Base-by-base conservation (phyloP, 2,888 invertebrate species). In the Dasysyrphus albostriatus region DNA sequence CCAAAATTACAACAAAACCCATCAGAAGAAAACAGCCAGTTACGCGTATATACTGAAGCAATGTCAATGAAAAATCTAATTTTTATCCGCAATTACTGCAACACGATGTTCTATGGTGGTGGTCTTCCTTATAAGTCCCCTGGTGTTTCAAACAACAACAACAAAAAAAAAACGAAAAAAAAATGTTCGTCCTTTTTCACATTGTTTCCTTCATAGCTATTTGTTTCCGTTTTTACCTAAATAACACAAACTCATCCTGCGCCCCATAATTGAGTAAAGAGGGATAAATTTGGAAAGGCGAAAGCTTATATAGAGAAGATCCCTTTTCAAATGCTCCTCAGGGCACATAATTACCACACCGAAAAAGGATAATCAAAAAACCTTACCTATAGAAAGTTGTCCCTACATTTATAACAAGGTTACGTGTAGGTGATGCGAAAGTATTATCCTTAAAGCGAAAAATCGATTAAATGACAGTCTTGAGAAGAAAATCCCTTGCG, bases 311-410 rank as follows among this genome's bases (percentile, higher is more conserved):
- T 19, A 42, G 51, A 42, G 51, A 63, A 49, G 47, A 42, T 59
- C 29, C 65, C 61, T 47, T 54, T 67, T 54, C 56, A 74, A 32
- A 74, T 67, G 58, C 47, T 59, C 77, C 65, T 67, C 42, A 58
- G 77, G 77, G 72, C 82, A 85, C 77, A 70, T 83, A 83, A 83
- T 83, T 83, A 83, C 83, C 80, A 69, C 69, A 72, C 72, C 65
- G 37, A 69, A 69, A 84, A 84, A 63, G 83, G 83, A 84, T 75
- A 73, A 78, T 78, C 83, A 79, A 83, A 84, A 54, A 29, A 32
- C 14, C 7, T 54, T 54, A 1, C 6, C 29, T 29, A 54, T 54
- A 51, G 56, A 29, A 58, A 61, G 56, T 32, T 39, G 37, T 54
- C 37, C 34, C 65, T 39, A 39, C 63, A 10, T 59, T 49, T 51